Base-by-base conservation (phyloP, 2,113 vertebrate genomes). In the Gymnorhina tibicen region DNA sequence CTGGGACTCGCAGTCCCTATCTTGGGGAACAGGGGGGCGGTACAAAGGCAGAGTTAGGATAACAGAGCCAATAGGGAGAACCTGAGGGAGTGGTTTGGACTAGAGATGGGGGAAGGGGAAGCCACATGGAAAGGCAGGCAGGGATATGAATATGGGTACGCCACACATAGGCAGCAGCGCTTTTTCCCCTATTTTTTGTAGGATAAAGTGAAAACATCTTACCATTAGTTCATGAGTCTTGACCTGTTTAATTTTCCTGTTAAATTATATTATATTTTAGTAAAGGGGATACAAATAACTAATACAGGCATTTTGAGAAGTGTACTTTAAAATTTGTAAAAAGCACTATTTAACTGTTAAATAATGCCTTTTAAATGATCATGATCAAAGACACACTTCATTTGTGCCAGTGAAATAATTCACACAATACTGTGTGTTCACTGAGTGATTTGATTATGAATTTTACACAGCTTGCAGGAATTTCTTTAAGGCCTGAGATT, bases 91-190 rank as follows among this genome's bases (percentile, higher is more conserved):
- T n/a, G n/a, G n/a, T n/a, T n/a, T n/a, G n/a, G n/a, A n/a, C n/a
- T n/a, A n/a, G n/a, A n/a, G n/a, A n/a, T n/a, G n/a, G n/a, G n/a
- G n/a, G n/a, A n/a, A n/a, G n/a, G n/a, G n/a, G n/a, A n/a, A n/a
- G n/a, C n/a, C n/a, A n/a, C n/a, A n/a, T n/a, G n/a, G n/a, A n/a
- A n/a, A n/a, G n/a, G n/a, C n/a, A n/a, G n/a, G n/a, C n/a, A n/a
- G n/a, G n/a, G n/a, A n/a, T n/a, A n/a, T n/a, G n/a, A n/a, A n/a
- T n/a, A n/a, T n/a, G n/a, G n/a, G n/a, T n/a, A n/a, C n/a, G n/a
- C n/a, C n/a, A n/a, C n/a, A n/a, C n/a, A n/a, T n/a, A 53, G 26
- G 32, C 0, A 10, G 32, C 1, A 16, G 3, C 18, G 58, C 2
- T 27, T 87, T 88, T 56, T n/a, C 23, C 10, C 8, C 14, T 33